A percentile compares a stretch with the other conserved stretches of the same genome.
Evolutionary conservation across 2,888 invertebrate species (phyloP).

Genomic region (Taphrorychus bicolor): DNA sequence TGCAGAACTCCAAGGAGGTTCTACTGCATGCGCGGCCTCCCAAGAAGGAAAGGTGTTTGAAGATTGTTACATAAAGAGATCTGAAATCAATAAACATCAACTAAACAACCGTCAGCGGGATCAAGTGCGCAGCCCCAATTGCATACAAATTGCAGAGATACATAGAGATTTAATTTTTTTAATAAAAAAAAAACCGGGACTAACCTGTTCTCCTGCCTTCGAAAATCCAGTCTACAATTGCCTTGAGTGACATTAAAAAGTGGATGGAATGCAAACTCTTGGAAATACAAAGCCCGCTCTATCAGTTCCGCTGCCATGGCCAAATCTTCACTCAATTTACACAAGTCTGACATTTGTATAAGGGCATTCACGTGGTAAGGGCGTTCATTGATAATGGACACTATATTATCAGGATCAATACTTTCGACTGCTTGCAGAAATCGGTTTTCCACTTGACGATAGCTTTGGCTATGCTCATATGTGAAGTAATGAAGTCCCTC

Average conservation of each 20-base stretch:
- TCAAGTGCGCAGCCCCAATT: too few relatives aligned
- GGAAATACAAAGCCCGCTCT: constrained; percentile 77
- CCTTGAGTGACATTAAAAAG: constrained; percentile 78
- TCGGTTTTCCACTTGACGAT: constrained; percentile 72
- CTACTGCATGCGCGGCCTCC: constrained; percentile 82
- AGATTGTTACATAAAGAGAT: constrained; percentile 79
- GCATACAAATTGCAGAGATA: too few relatives aligned
- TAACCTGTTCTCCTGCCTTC: constrained; percentile 80
- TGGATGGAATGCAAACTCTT: constrained; percentile 82
- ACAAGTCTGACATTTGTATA: constrained; percentile 82
- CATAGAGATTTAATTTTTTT: too few relatives aligned
- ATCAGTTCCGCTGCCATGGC: constrained; percentile 80
- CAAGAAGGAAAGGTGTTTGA: constrained; percentile 80
- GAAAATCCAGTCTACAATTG: constrained; percentile 78
- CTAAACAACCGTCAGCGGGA: too few relatives aligned
- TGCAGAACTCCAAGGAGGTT: constrained; percentile 87
- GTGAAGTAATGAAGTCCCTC: constrained; percentile 69
- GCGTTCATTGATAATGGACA: constrained; percentile 74
- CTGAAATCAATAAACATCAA: constrained; percentile 59
- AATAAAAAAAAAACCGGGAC: constrained; percentile 12
- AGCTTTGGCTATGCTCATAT: constrained; percentile 77
- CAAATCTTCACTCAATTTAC: constrained; percentile 78
- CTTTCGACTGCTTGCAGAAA: constrained; percentile 73
- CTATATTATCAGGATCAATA: constrained; percentile 78
- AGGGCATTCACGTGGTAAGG: constrained; percentile 84